These are phyloP conservation scores for Sphaerophoria taeniata DNA, from an alignment of 2,888 invertebrate genomes.

Conservation along the genomic window DNA sequence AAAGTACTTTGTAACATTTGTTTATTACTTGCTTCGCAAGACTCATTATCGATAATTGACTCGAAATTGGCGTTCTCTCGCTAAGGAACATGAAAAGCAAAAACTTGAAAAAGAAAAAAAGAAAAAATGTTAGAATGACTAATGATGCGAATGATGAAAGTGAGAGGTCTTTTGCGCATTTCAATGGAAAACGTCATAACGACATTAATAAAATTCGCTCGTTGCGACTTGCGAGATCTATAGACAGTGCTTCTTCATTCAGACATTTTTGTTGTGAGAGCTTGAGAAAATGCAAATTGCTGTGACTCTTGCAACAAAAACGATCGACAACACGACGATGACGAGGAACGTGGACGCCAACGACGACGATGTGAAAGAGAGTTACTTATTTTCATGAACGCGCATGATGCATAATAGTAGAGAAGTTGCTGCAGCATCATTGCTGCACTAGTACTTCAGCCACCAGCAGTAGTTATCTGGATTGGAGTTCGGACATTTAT, in stretches of 20 bases:
- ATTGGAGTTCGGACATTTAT: conserved; percentile 52
- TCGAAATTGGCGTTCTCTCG: conserved; percentile 66
- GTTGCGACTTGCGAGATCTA: background rate
- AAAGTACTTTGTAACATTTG: conserved; percentile 55
- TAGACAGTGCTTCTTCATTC: conserved; percentile 8
- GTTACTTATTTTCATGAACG: conserved; percentile 58
- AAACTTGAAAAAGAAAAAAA: background rate
- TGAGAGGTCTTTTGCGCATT: conserved; percentile 65
- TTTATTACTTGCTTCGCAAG: conserved; percentile 56
- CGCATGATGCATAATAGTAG: conserved; percentile 22
- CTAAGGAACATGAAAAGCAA: conserved; percentile 59
- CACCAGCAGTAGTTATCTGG: conserved; percentile 44
- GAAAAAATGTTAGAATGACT: conserved; percentile 42
- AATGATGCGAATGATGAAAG: conserved; percentile 64
- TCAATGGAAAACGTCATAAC: conserved; percentile 71
- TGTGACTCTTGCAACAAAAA: conserved; percentile 6
- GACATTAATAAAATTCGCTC: conserved; percentile 71
- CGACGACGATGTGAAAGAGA: conserved; percentile 34
- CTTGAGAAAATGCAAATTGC: conserved; percentile 63
- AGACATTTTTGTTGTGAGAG: background rate
- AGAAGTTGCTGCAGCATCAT: conserved; percentile 32
- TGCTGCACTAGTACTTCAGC: conserved; percentile 20
- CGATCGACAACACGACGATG: background rate
- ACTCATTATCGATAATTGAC: conserved; percentile 71
- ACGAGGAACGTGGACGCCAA: background rate